Percentiles rank a stretch among this genome's conserved stretches.
phyloP scores from a whole-genome alignment of 2,113 vertebrate genomes.

The Gymnarchus niloticus region DNA sequence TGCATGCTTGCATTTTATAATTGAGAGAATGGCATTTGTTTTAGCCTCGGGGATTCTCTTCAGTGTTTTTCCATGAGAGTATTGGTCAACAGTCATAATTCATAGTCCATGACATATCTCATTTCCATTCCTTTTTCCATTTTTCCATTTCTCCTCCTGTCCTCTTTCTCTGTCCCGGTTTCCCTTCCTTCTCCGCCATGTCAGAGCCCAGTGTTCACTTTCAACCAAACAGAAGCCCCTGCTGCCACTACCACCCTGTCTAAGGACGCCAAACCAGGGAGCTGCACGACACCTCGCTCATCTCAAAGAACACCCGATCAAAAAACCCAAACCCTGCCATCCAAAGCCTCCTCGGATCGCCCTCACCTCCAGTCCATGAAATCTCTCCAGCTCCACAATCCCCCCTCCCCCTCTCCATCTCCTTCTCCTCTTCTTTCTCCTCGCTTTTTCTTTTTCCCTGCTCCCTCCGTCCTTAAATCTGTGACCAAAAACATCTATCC shows the following conservation, averaged over 20 bases:
- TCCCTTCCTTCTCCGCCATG: constrained; percentile 51
- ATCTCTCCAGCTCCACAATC: constrained; percentile 71
- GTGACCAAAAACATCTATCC: constrained; percentile 70
- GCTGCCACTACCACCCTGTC: constrained; percentile 48
- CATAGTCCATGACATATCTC: constrained; percentile 25
- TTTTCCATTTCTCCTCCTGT: constrained; percentile 54
- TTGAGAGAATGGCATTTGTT: background rate
- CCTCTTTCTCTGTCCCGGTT: constrained; percentile 50
- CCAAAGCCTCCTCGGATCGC: constrained; percentile 66
- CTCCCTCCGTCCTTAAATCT: constrained; percentile 73
- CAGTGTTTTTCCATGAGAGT: constrained; percentile 8
- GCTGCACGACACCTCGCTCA: constrained; percentile 54
- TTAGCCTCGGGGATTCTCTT: background rate
- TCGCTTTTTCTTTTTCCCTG: constrained; percentile 70
- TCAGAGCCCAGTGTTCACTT: constrained; percentile 87
- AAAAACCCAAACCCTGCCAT: constrained; percentile 86
- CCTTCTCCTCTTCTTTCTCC: constrained; percentile 68
- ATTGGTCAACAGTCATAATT: constrained; percentile 20
- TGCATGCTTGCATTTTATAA: background rate
- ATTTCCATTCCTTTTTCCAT: constrained; percentile 47
- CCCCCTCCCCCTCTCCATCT: constrained; percentile 63
- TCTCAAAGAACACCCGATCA: constrained; percentile 64
- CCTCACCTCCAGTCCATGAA: constrained; percentile 77
- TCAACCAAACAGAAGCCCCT: constrained; percentile 74
- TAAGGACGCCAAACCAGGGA: constrained; percentile 65